A percentile compares a stretch with the other conserved stretches of the same genome.
Evolutionary conservation across 2,113 vertebrate genomes (phyloP).

Genomic region (Phyllostomus discolor): DNA sequence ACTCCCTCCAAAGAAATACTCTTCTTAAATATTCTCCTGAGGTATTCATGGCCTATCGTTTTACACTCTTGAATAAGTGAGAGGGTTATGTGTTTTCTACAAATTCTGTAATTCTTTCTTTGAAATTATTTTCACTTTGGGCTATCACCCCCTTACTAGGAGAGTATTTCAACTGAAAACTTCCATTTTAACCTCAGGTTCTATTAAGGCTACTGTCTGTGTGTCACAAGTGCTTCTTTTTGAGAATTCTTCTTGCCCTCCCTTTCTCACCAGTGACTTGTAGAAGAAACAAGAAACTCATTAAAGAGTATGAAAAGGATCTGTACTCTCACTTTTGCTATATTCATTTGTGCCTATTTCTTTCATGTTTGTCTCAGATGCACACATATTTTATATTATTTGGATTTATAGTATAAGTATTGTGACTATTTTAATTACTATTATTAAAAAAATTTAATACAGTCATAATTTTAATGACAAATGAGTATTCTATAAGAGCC

Average conservation of each 20-base stretch:
- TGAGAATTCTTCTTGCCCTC: neutral
- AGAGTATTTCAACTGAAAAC: neutral
- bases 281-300: neutral
- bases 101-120: neutral
- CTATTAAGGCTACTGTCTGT: neutral
- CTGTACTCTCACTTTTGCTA: neutral
- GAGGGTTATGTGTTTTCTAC: neutral
- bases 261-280: neutral
- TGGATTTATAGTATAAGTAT: neutral
- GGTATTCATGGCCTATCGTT: neutral
- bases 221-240: neutral
- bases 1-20: neutral
- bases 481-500: neutral
- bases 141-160: neutral
- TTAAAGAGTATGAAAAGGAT: neutral
- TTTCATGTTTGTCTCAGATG: neutral
- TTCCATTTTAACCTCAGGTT: neutral
- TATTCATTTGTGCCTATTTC: neutral
- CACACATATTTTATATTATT: neutral
- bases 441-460: neutral
- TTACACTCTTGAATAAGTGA: neutral
- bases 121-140: neutral
- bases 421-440: neutral
- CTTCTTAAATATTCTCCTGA: neutral
- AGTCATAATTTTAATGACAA: neutral